These are phyloP conservation scores for Callipepla squamata DNA, from an alignment of 2,113 vertebrate species.

Conservation along the genomic window DNA sequence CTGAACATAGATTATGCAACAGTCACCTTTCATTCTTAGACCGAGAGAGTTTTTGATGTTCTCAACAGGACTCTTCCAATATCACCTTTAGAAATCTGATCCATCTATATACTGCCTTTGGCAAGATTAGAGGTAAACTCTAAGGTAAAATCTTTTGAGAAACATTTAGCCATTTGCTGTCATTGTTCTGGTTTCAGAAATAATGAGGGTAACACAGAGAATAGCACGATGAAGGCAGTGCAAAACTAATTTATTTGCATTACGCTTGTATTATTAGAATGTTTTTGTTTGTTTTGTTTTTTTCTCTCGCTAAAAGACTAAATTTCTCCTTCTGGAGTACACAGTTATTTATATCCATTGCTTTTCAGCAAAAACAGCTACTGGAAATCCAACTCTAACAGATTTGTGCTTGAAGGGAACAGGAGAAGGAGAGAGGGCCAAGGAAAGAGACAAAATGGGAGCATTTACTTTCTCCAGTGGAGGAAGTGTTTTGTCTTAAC, in stretches of 20 bases:
- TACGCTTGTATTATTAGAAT: neutral
- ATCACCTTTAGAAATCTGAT: neutral
- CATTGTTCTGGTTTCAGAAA: neutral
- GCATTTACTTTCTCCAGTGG: neutral
- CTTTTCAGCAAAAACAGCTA: neutral
- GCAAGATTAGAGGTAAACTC: neutral
- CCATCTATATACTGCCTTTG: neutral
- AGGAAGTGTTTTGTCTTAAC: neutral
- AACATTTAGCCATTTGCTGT: neutral
- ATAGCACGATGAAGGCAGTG: neutral
- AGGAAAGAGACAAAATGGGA: neutral
- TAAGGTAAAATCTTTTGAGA: neutral
- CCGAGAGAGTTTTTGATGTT: neutral
- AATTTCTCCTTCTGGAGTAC: neutral
- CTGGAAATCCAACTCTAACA: neutral
- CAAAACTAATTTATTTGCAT: neutral
- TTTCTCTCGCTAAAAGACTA: neutral
- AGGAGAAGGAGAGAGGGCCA: neutral
- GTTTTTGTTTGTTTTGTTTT: too few species aligned
- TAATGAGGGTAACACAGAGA: neutral
- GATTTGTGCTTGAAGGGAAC: neutral
- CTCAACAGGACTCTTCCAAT: neutral
- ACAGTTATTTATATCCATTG: neutral
- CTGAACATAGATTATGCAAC: neutral
- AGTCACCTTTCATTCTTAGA: neutral